Evolutionary conservation across 2,888 invertebrate species (phyloP).

Genomic region (Icerya purchasi): DNA sequence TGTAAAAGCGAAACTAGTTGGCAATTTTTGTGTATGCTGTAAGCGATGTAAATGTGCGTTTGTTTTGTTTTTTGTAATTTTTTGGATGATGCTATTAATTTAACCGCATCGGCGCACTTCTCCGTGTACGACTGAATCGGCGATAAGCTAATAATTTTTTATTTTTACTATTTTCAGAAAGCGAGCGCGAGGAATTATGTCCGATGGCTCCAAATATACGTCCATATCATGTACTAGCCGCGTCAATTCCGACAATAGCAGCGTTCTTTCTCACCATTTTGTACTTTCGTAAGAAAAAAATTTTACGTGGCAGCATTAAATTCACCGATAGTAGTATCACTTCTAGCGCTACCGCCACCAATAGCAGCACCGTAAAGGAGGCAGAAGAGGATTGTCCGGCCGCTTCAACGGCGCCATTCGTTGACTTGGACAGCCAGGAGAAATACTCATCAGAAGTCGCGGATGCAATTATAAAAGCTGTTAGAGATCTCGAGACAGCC

Average conservation of each 20-base stretch:
- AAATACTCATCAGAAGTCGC: neutral
- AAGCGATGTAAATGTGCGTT: no score
- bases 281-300: conserved; percentile 9
- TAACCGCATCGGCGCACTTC: no score
- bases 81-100: no score
- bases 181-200: neutral
- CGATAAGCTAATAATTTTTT: no score
- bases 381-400: neutral
- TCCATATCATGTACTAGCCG: conserved; percentile 10
- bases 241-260: conserved; percentile 11
- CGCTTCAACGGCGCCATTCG: neutral
- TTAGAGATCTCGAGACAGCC: conserved; percentile 10
- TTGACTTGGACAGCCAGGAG: neutral
- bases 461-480: conserved; percentile 9
- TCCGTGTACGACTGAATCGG: no score
- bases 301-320: conserved; percentile 7
- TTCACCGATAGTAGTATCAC: neutral
- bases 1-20: no score
- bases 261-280: conserved; percentile 10
- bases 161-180: no score
- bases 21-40: no score
- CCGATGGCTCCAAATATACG: conserved; percentile 11
- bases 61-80: no score
- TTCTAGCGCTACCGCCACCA: neutral
- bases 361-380: neutral